phyloP scores from a whole-genome alignment of 2,888 invertebrate species.

The Tenthredo mesomela region DNA sequence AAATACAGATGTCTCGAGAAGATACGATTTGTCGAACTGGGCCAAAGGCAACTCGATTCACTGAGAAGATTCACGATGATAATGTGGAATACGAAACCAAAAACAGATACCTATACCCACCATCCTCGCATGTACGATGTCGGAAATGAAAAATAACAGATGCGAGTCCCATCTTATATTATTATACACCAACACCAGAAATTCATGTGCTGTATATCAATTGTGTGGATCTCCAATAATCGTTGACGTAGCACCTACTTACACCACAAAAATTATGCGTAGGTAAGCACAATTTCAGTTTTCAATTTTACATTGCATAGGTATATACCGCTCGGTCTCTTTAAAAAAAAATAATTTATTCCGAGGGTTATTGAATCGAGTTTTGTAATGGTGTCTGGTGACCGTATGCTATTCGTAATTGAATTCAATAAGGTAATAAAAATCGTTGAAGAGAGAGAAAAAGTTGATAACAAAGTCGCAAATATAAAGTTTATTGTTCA shows the following conservation, averaged over 20 bases:
- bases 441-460: neutral
- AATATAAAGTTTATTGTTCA: constrained; percentile 9
- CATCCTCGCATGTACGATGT: neutral
- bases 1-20: constrained; percentile 62
- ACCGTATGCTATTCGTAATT: neutral
- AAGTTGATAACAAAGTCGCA: neutral
- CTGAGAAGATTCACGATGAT: constrained; percentile 23
- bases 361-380: neutral
- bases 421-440: constrained; percentile 4
- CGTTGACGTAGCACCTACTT: neutral
- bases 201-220: neutral
- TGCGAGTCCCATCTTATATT: neutral
- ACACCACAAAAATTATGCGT: neutral
- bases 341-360: constrained; percentile 4
- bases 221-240: neutral
- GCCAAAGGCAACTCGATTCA: constrained; percentile 32
- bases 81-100: constrained; percentile 30
- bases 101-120: constrained; percentile 15
- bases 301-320: neutral
- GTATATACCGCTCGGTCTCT: neutral
- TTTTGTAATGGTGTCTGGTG: neutral
- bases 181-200: neutral
- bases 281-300: neutral
- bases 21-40: constrained; percentile 57
- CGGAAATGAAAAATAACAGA: constrained; percentile 5